Evolutionary conservation across 2,113 vertebrate genomes (phyloP), one percentile per base, ranked within the genome.

Genomic region (Chinchilla lanigera): DNA sequence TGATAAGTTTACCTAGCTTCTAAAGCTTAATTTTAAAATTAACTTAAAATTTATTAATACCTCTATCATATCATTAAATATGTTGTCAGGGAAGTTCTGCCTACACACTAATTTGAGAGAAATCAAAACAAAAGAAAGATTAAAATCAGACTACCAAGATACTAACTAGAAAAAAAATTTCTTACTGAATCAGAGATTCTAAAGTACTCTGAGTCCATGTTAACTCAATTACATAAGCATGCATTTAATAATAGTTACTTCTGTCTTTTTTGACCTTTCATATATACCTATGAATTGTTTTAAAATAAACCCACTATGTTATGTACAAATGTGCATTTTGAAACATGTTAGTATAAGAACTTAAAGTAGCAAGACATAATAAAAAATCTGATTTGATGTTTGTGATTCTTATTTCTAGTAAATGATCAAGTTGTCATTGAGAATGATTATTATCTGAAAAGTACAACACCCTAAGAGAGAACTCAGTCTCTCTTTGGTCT

Each of bases 61-160:
- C 35, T 94, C 94, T 69, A 92, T 83, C 81, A 44, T 86, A 54
- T 93, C 63, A 56, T 80, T 83, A 83, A 92, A 92, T 61, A 7
- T 41, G 69, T 83, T 78, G 60, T 61, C 41, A 88, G 44, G 84
- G 35, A 85, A 50, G 22, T 44, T 83, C 3, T 65, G 16, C 44
- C 16, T 75, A 77, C 10, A 85, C 19, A 86, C 13, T 11, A 89
- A 38, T 44, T 52, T 87, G 6, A 7, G 54, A 35, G 26, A 85
- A 83, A 92, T 38, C 47, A 84, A 86, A 90, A 9, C n/a, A 84
- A 86, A 92, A 95, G 5, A 94, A 86, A 83, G 22, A 86, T 41
- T 80, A 56, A 78, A 84, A 5, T 91, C 24, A 63, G 35, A 86
- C 80, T n/a, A 71, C 89, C 24, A 86, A 81, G 41, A 3, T 69